Conservation (phyloP, 2,797 vertebrate species). For the Notolabrus celidotus region DNA sequence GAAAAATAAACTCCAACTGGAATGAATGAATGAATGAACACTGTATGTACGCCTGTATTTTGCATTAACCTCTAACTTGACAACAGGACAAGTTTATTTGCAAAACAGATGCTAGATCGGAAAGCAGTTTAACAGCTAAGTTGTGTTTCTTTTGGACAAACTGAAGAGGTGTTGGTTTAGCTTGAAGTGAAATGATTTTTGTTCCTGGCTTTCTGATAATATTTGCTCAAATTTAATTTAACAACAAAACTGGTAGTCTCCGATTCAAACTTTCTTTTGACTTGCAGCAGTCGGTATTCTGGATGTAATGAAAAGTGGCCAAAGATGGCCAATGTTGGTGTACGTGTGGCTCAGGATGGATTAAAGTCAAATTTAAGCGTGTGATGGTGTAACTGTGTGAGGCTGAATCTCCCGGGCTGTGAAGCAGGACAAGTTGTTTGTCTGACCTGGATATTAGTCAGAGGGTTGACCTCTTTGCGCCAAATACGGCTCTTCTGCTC, state of each 20-base stretch:
- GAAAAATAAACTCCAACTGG: constrained; percentile 17
- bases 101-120: constrained; percentile 39
- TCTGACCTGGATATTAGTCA: constrained; percentile 68
- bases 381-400: constrained; percentile 32
- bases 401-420: constrained; percentile 11
- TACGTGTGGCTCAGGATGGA: constrained; percentile 52
- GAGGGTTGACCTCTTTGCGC: constrained; percentile 62
- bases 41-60: constrained; percentile 48
- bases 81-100: constrained; percentile 40
- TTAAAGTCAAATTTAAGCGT: constrained; percentile 45
- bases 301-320: constrained; percentile 23
- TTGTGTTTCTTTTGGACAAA: constrained; percentile 35
- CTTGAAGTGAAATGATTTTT: constrained; percentile 39
- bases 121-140: constrained; percentile 44
- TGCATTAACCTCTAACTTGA: constrained; percentile 42
- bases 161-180: constrained; percentile 30
- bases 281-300: neutral
- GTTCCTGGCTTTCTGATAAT: constrained; percentile 37
- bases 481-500: constrained; percentile 65
- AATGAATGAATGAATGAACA: constrained; percentile 28
- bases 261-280: constrained; percentile 5
- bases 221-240: constrained; percentile 41
- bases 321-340: constrained; percentile 45
- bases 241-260: constrained; percentile 30
- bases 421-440: constrained; percentile 53